Conservation (phyloP, 1,140 invertebrate genomes). For the Zaprionus capensis region DNA sequence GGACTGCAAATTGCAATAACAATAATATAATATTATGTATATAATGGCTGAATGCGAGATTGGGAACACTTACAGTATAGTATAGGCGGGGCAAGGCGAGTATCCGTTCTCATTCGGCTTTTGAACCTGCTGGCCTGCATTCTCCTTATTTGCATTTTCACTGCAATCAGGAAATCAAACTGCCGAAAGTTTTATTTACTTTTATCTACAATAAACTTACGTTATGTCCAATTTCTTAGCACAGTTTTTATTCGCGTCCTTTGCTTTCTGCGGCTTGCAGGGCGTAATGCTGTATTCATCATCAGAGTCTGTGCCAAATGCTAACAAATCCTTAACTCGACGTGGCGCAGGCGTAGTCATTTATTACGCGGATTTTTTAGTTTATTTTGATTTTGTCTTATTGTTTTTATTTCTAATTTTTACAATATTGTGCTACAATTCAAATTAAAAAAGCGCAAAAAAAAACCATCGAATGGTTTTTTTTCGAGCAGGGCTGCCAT, state of each 20-base stretch:
- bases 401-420: not conserved
- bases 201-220: conserved; percentile 5
- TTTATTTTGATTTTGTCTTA: not conserved
- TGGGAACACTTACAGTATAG: conserved; percentile 34
- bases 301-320: conserved; percentile 66
- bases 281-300: conserved; percentile 73
- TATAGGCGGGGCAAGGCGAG: not conserved
- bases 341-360: conserved; percentile 74
- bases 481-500: not conserved
- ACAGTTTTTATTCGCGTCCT: conserved; percentile 14
- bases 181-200: not conserved
- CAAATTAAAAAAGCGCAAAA: conserved; percentile 44
- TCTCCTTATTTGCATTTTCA: conserved; percentile 42
- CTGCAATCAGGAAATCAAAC: not conserved
- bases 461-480: conserved; percentile 28
- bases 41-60: no score
- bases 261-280: conserved; percentile 38
- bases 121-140: conserved; percentile 17
- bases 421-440: conserved; percentile 30
- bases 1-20: conserved; percentile 51
- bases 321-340: conserved; percentile 69
- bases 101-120: conserved; percentile 10
- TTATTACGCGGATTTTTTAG: conserved; percentile 12
- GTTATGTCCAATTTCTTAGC: conserved; percentile 2
- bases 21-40: no score